These are phyloP conservation scores for Epirrhoe alternata DNA, from an alignment of 2,888 invertebrate genomes.

Conservation along the genomic window DNA sequence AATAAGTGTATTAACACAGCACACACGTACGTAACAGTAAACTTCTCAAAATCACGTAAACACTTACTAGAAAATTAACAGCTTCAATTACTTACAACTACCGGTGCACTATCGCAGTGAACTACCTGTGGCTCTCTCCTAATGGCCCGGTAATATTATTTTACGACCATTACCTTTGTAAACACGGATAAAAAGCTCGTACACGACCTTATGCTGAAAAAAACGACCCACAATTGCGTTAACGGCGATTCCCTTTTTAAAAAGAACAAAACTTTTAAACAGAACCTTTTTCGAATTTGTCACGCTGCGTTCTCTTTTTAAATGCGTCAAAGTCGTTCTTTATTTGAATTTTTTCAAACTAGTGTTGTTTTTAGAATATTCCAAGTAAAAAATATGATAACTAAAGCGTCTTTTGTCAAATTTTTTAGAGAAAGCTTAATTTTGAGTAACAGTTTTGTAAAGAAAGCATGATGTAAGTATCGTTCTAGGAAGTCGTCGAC, in stretches of 20 bases:
- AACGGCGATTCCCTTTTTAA: conserved; percentile 62
- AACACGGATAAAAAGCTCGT: conserved; percentile 76
- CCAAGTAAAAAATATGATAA: neutral
- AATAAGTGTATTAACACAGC: conserved; percentile 4
- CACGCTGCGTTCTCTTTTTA: conserved; percentile 50
- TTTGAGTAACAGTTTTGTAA: conserved; percentile 42
- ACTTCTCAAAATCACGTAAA: conserved; percentile 57
- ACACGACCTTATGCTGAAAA: conserved; percentile 63
- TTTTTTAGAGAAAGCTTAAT: conserved; percentile 34
- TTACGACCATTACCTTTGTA: conserved; percentile 80
- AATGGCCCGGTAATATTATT: conserved; percentile 80
- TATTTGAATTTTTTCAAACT: conserved; percentile 19
- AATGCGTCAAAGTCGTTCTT: conserved; percentile 31
- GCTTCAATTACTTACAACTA: conserved; percentile 68
- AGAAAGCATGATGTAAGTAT: conserved; percentile 74
- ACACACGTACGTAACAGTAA: conserved; percentile 52
- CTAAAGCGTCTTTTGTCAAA: conserved; percentile 14
- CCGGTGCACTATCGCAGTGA: conserved; percentile 69
- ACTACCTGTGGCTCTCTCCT: conserved; percentile 81
- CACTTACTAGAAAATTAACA: conserved; percentile 70
- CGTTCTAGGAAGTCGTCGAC: conserved; percentile 81
- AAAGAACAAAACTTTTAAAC: conserved; percentile 58
- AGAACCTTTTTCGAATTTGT: conserved; percentile 53
- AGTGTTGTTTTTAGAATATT: neutral
- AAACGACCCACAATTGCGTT: conserved; percentile 72